Conservation (phyloP, 1,140 invertebrate genomes). For the Euwallacea fornicatus region DNA sequence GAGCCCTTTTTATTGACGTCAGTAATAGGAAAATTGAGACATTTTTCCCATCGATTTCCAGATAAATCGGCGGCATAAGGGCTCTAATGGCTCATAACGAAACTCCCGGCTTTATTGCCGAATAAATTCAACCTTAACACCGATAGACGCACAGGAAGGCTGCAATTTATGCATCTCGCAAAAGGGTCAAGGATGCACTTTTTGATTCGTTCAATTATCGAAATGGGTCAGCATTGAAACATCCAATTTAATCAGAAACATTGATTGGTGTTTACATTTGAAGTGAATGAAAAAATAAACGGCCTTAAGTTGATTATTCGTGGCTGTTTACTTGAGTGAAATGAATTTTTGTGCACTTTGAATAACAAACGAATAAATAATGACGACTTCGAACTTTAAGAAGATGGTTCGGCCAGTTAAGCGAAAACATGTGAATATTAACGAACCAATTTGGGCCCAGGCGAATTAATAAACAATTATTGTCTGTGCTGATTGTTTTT, state of each 20-base stretch:
- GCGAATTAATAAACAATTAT: too few relatives aligned
- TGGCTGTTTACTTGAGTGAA: too few relatives aligned
- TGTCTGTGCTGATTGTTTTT: too few relatives aligned
- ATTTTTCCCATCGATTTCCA: slow-evolving; percentile 12
- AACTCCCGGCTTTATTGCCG: slow-evolving; percentile 10
- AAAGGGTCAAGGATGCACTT: slow-evolving; percentile 2
- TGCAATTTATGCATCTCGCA: slow-evolving; percentile 4
- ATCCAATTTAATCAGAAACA: not conserved
- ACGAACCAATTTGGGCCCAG: too few relatives aligned
- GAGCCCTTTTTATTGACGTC: slow-evolving; percentile 22
- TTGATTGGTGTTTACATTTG: not conserved
- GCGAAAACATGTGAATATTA: too few relatives aligned
- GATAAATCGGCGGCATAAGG: slow-evolving; percentile 24
- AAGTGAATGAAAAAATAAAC: not conserved
- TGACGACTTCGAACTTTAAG: too few relatives aligned
- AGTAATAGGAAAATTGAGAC: slow-evolving; percentile 32
- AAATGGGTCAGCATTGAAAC: not conserved
- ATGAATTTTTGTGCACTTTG: too few relatives aligned
- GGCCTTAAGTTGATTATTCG: too few relatives aligned
- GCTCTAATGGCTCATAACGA: slow-evolving; percentile 25
- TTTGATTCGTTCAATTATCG: not conserved
- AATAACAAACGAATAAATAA: too few relatives aligned
- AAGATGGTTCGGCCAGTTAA: too few relatives aligned
- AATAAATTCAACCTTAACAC: slow-evolving; percentile 1
- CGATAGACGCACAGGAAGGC: not conserved